Percentiles rank a stretch among this genome's conserved stretches.
Conservation (phyloP, 2,888 invertebrate species). For the Hypena proboscidalis region DNA sequence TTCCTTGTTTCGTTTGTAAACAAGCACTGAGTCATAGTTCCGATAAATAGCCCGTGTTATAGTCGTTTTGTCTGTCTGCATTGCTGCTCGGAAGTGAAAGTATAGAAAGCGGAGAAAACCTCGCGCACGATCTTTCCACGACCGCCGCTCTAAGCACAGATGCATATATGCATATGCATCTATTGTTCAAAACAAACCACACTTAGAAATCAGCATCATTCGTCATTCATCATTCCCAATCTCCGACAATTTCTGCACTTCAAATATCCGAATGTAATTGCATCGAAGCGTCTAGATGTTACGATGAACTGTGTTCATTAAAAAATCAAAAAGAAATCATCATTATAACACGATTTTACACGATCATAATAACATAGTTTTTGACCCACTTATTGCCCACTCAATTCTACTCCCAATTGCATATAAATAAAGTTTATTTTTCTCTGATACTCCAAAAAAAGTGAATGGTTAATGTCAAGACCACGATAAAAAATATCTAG, state of each 20-base stretch:
- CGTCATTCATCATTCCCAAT: too few relatives aligned
- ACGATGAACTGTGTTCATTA: constrained; percentile 17
- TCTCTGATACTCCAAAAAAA: constrained; percentile 41
- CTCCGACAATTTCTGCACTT: too few relatives aligned
- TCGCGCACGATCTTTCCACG: constrained; percentile 52
- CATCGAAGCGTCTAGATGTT: too few relatives aligned
- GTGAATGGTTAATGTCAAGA: constrained; percentile 64
- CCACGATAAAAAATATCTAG: constrained; percentile 65
- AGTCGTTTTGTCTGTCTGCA: constrained; percentile 61
- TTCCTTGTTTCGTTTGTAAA: constrained; percentile 49
- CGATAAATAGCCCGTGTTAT: constrained; percentile 54
- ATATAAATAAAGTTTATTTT: constrained; percentile 44
- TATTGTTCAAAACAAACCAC: constrained; percentile 24
- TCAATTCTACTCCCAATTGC: constrained; percentile 35
- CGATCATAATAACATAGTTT: constrained; percentile 51
- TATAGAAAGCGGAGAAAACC: constrained; percentile 68
- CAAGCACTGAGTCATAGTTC: constrained; percentile 57
- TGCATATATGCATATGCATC: constrained; percentile 55
- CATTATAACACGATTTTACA: constrained; percentile 55
- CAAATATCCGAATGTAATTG: too few relatives aligned
- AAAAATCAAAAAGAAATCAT: constrained; percentile 54
- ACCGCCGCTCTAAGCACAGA: constrained; percentile 47
- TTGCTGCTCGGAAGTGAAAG: constrained; percentile 69
- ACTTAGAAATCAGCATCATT: constrained; percentile 35
- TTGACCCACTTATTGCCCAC: constrained; percentile 45